A percentile compares a stretch with the other conserved stretches of the same genome.
phyloP scores from a whole-genome alignment of 2,113 vertebrate genomes.

The Aplodontia rufa region DNA sequence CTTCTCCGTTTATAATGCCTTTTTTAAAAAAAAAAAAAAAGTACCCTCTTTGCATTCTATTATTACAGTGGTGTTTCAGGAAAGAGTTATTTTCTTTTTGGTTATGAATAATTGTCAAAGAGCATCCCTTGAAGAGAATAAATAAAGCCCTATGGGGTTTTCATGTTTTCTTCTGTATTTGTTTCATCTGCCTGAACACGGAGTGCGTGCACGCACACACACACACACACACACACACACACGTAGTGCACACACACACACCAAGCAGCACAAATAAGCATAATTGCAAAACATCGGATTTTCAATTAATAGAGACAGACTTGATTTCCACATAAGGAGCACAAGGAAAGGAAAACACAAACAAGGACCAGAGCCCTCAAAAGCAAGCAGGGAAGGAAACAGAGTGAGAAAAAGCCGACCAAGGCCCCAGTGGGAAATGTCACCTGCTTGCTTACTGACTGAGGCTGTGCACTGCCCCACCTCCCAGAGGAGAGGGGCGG shows the following conservation, averaged over 20 bases:
- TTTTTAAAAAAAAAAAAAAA: too few species aligned
- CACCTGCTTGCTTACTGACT: conserved; percentile 39
- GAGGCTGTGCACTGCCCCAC: neutral
- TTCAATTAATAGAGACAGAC: conserved; percentile 45
- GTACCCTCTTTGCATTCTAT: neutral
- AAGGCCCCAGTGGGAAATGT: neutral
- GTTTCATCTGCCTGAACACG: neutral
- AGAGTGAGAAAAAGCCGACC: conserved; percentile 11
- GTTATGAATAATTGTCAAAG: conserved; percentile 10
- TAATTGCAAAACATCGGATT: conserved; percentile 38
- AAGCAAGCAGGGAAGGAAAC: conserved; percentile 42
- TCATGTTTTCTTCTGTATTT: neutral
- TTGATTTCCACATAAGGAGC: conserved; percentile 46
- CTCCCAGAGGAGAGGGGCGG: neutral
- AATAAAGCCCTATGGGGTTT: neutral
- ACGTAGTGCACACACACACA: too few species aligned
- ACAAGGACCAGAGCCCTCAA: conserved; percentile 29
- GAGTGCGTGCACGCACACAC: too few species aligned
- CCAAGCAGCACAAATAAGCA: conserved; percentile 10
- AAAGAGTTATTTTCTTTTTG: conserved; percentile 19
- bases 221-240: too few species aligned
- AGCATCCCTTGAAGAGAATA: neutral
- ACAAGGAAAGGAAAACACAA: conserved; percentile 53
- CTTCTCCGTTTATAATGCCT: neutral
- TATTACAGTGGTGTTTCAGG: neutral